These are phyloP conservation scores for Bryconaethiops microstoma DNA, from an alignment of 2,797 vertebrate species.

Conservation along the genomic window DNA sequence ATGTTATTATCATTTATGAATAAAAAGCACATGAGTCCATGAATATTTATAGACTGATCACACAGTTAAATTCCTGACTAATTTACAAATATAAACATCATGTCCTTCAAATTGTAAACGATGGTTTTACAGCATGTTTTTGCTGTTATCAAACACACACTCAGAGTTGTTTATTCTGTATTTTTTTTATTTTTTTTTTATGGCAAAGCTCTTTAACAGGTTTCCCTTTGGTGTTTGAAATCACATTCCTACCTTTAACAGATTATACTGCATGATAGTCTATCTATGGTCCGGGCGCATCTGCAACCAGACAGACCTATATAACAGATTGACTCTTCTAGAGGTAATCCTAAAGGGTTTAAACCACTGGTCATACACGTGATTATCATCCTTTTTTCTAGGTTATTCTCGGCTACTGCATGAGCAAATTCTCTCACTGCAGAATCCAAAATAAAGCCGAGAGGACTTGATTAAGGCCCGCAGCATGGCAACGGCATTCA, in stretches of 20 bases:
- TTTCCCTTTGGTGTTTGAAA: background rate
- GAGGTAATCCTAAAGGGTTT: slow-evolving; percentile 80
- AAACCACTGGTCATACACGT: slow-evolving; percentile 75
- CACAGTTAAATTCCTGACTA: background rate
- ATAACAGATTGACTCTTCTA: slow-evolving; percentile 75
- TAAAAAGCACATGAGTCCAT: background rate
- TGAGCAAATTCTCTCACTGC: slow-evolving; percentile 48
- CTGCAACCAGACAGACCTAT: slow-evolving; percentile 74
- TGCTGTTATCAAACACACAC: background rate
- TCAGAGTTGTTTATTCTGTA: background rate
- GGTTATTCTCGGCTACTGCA: slow-evolving; percentile 69
- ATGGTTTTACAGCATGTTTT: too few species aligned
- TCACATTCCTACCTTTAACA: slow-evolving; percentile 21
- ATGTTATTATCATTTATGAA: background rate
- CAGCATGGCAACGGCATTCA: background rate
- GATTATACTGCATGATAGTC: background rate
- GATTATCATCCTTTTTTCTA: slow-evolving; percentile 69
- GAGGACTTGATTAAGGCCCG: slow-evolving; percentile 6
- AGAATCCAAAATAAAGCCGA: slow-evolving; percentile 24
- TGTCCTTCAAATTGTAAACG: background rate
- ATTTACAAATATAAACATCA: background rate
- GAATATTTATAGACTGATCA: background rate
- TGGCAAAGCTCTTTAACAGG: background rate
- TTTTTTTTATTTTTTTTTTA: too few species aligned
- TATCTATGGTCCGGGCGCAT: slow-evolving; percentile 47